A percentile compares a stretch with the other conserved stretches of the same genome.
These are phyloP conservation scores for Nasua narica DNA, from an alignment of 2,797 vertebrate genomes.

Conservation along the genomic window DNA sequence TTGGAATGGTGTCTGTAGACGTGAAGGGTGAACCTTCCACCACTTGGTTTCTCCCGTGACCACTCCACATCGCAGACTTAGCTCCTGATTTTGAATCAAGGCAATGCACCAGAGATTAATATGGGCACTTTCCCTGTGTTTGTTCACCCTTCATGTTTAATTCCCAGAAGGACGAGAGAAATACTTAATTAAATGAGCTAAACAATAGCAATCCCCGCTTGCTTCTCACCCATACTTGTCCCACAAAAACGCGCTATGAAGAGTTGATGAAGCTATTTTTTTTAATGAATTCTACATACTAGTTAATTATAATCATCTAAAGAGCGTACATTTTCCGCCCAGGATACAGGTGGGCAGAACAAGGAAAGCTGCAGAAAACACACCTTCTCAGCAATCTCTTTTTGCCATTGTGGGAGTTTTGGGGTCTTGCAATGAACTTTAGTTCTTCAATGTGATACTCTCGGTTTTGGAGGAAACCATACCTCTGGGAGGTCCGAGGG, in stretches of 20 bases:
- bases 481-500: not conserved
- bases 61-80: not conserved
- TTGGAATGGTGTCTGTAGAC: not conserved
- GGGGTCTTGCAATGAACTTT: not conserved
- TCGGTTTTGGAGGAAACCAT: not conserved
- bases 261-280: slow-evolving; percentile 43
- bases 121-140: slow-evolving; percentile 12
- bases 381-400: slow-evolving; percentile 5
- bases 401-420: not conserved
- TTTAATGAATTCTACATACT: not conserved
- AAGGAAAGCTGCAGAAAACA: not conserved
- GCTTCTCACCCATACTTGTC: slow-evolving; percentile 16
- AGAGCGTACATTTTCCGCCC: slow-evolving; percentile 9
- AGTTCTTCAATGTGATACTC: not conserved
- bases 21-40: not conserved
- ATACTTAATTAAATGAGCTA: slow-evolving; percentile 65
- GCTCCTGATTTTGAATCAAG: slow-evolving; percentile 34
- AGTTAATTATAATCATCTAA: slow-evolving; percentile 63
- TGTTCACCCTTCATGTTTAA: slow-evolving; percentile 48
- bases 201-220: slow-evolving; percentile 39
- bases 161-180: slow-evolving; percentile 60
- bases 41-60: not conserved
- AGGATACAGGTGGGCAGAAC: slow-evolving; percentile 14
- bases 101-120: slow-evolving; percentile 44
- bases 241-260: slow-evolving; percentile 32